phyloP scores from a whole-genome alignment of 1,140 invertebrate genomes.

The Drosophila bifasciata region DNA sequence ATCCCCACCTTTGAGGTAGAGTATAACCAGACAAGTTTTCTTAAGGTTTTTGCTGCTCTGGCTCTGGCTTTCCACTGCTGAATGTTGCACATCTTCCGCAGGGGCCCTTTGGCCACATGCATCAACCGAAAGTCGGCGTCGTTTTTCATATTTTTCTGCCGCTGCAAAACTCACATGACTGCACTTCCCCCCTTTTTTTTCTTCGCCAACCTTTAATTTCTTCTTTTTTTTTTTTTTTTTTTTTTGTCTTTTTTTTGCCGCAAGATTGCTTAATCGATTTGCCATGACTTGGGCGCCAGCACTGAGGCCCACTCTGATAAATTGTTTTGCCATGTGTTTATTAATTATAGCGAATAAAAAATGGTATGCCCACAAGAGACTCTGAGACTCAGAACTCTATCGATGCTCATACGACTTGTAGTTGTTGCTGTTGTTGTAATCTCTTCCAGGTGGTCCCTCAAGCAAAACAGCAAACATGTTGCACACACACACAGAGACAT shows the following conservation, averaged over 20 bases:
- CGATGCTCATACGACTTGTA: background rate
- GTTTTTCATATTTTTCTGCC: slow-evolving; percentile 69
- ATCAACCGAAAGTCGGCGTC: slow-evolving; percentile 67
- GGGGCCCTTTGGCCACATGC: slow-evolving; percentile 79
- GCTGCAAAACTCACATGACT: slow-evolving; percentile 50
- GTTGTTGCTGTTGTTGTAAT: background rate
- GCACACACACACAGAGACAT: slow-evolving; percentile 14
- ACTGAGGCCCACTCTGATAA: slow-evolving; percentile 51
- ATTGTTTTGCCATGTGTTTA: slow-evolving; percentile 79
- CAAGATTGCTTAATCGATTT: slow-evolving; percentile 81
- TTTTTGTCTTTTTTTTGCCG: slow-evolving; percentile 11
- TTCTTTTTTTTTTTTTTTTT: slow-evolving; percentile 61
- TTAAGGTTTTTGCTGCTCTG: no score
- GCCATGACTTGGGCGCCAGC: slow-evolving; percentile 57
- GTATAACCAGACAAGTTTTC: slow-evolving; percentile 33
- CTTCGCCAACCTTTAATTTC: slow-evolving; percentile 50
- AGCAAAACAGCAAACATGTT: slow-evolving; percentile 24
- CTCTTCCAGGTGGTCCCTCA: slow-evolving; percentile 67
- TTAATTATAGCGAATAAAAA: slow-evolving; percentile 72
- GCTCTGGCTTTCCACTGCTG: no score
- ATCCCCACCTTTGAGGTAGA: background rate
- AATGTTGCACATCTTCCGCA: no score
- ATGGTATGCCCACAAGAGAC: slow-evolving; percentile 48
- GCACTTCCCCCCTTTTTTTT: slow-evolving; percentile 26
- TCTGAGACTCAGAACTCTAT: slow-evolving; percentile 41